phyloP scores from a whole-genome alignment of 2,113 vertebrate species.

The Tychaedon coryphoeus region DNA sequence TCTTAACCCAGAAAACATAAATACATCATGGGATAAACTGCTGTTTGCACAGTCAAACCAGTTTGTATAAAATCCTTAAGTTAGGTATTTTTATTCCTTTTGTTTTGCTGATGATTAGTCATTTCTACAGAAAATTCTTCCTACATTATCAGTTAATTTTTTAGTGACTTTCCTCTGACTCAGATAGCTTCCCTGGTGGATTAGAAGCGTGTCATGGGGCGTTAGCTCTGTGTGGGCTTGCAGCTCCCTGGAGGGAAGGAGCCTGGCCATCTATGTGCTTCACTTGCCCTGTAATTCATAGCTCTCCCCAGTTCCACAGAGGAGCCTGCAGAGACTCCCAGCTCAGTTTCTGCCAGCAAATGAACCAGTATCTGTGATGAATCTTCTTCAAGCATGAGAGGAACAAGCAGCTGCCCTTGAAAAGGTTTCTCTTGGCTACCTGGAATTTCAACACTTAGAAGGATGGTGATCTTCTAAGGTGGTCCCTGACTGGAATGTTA shows the following conservation, averaged over 20 bases:
- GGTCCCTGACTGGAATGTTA: not conserved
- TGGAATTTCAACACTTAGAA: not conserved
- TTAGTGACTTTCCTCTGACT: not conserved
- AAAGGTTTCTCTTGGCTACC: not conserved
- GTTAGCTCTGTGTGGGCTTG: not conserved
- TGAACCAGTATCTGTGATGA: not conserved
- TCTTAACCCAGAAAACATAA: not conserved
- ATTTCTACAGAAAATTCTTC: not conserved
- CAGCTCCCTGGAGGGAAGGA: not conserved
- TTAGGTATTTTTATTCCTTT: not conserved
- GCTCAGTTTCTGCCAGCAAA: not conserved
- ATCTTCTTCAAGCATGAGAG: not conserved
- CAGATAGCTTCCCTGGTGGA: not conserved
- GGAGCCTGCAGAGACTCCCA: not conserved
- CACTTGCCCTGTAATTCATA: not conserved
- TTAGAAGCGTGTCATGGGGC: accelerated
- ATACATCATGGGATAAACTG: not conserved
- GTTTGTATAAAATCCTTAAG: not conserved
- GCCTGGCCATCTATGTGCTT: not conserved
- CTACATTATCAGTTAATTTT: not conserved
- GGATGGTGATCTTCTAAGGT: not conserved
- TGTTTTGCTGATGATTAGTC: not conserved
- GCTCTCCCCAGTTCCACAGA: not conserved
- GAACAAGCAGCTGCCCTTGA: not conserved
- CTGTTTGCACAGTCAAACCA: not conserved